phyloP scores from a whole-genome alignment of 1,140 invertebrate genomes.

The Achatina immaculata region DNA sequence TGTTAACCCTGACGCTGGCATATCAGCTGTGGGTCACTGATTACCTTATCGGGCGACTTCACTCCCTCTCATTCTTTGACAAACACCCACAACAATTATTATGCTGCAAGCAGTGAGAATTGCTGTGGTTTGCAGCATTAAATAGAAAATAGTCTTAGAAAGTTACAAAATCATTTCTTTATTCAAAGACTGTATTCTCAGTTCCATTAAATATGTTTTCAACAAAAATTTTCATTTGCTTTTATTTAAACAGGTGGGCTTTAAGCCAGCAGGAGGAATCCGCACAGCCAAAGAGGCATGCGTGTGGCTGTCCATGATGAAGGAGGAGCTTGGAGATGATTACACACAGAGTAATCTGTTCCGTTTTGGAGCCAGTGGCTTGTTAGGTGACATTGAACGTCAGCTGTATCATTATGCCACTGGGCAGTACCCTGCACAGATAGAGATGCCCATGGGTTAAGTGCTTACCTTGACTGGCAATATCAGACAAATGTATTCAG shows the following conservation, averaged over 20 bases:
- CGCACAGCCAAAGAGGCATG: constrained; percentile 88
- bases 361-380: constrained; percentile 92
- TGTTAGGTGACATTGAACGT: constrained; percentile 84
- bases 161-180: no score
- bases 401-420: constrained; percentile 75
- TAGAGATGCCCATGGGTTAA: constrained; percentile 67
- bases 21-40: no score
- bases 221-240: background rate
- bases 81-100: no score
- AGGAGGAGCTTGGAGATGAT: constrained; percentile 86
- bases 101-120: no score
- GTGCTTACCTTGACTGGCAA: no score
- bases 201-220: background rate
- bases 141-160: no score
- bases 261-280: constrained; percentile 98
- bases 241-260: constrained; percentile 81
- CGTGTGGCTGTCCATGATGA: constrained; percentile 87
- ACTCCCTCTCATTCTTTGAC: no score
- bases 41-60: no score
- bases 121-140: no score
- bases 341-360: constrained; percentile 90
- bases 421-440: constrained; percentile 66
- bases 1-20: no score
- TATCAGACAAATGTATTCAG: no score
- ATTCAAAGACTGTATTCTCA: no score